Evolutionary conservation across 1,140 invertebrate genomes (phyloP).

Genomic region (Halictus rubicundus): DNA sequence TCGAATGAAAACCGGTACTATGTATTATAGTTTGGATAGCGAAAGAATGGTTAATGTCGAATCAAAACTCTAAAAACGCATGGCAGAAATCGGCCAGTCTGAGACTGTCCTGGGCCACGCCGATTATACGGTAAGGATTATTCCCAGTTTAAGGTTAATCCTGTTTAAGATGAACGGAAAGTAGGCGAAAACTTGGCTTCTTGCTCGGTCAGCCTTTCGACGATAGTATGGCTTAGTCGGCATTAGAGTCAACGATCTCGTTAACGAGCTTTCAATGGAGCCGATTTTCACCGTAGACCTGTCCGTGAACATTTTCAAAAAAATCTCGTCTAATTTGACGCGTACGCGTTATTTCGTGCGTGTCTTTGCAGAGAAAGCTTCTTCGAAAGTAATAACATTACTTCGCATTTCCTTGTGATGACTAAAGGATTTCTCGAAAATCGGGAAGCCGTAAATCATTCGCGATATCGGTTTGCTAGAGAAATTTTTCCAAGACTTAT

Average conservation of each 20-base stretch:
- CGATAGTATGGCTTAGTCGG: conserved; percentile 67
- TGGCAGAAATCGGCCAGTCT: conserved; percentile 46
- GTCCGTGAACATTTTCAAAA: conserved; percentile 34
- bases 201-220: conserved; percentile 65
- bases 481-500: background rate
- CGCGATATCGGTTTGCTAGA: background rate
- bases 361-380: background rate
- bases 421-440: conserved; percentile 8
- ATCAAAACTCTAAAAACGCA: background rate
- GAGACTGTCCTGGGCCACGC: conserved; percentile 26
- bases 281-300: conserved; percentile 47
- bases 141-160: conserved; percentile 71
- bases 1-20: background rate
- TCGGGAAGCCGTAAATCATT: conserved; percentile 11
- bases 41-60: background rate
- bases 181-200: conserved; percentile 70
- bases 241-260: conserved; percentile 69
- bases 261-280: conserved; percentile 69
- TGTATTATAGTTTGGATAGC: too few species aligned
- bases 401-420: background rate
- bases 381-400: too few species aligned
- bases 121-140: conserved; percentile 68
- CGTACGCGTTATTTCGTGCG: too few species aligned
- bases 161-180: conserved; percentile 72
- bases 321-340: background rate